phyloP scores from a whole-genome alignment of 2,888 invertebrate species.

The Automeris io region DNA sequence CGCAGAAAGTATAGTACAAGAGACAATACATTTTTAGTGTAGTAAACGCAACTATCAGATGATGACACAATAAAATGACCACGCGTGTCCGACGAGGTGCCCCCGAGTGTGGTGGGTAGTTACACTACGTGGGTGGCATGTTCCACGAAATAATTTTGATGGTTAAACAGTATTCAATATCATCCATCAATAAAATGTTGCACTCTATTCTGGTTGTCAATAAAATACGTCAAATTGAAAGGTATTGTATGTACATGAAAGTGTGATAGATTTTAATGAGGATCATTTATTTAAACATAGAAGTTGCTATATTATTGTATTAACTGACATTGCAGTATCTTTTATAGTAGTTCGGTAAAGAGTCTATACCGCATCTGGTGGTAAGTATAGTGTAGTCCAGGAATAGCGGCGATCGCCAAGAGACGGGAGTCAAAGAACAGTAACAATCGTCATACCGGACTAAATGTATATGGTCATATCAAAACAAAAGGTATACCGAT shows the following conservation, averaged over 20 bases:
- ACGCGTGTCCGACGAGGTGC: conserved; percentile 30
- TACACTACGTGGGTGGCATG: conserved; percentile 65
- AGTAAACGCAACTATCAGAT: conserved; percentile 15
- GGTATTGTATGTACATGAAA: neutral
- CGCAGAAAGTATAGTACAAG: neutral
- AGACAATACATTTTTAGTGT: conserved; percentile 10
- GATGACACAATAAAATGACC: conserved; percentile 38
- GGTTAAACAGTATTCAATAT: conserved; percentile 38
- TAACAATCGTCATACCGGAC: too few relatives aligned
- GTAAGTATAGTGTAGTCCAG: too few relatives aligned
- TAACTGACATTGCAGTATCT: too few relatives aligned
- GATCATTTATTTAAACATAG: too few relatives aligned
- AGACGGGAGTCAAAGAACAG: too few relatives aligned
- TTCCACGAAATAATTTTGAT: conserved; percentile 61
- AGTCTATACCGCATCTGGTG: too few relatives aligned
- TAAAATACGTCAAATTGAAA: neutral
- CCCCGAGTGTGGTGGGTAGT: conserved; percentile 31
- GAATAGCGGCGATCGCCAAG: too few relatives aligned
- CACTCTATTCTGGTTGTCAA: conserved; percentile 19
- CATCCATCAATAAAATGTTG: conserved; percentile 42
- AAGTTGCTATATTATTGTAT: too few relatives aligned
- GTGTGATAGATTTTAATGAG: too few relatives aligned
- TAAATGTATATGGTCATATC: too few relatives aligned
- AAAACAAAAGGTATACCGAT: too few relatives aligned
- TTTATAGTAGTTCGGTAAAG: too few relatives aligned